These are phyloP conservation scores for Ispidina picta DNA, from an alignment of 2,797 vertebrate species.

Conservation along the genomic window DNA sequence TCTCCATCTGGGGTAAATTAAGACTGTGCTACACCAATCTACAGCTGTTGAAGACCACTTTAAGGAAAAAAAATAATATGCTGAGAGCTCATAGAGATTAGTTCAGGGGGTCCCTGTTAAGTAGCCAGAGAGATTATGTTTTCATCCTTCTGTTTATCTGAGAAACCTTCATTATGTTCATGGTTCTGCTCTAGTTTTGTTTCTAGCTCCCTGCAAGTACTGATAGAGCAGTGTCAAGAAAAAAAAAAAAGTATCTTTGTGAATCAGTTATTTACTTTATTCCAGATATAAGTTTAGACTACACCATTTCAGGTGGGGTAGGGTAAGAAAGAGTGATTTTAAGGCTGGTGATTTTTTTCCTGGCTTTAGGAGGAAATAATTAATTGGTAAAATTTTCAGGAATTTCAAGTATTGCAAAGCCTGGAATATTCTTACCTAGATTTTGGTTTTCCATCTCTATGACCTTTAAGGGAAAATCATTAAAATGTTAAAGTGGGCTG, in stretches of 20 bases:
- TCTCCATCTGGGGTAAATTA: slow-evolving; percentile 42
- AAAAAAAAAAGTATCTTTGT: background rate
- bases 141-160: background rate
- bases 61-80: background rate
- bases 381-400: background rate
- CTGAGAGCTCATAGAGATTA: background rate
- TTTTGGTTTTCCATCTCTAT: background rate
- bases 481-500: background rate
- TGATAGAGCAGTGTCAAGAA: background rate
- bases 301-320: background rate
- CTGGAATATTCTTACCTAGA: background rate
- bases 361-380: background rate
- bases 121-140: background rate
- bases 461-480: background rate
- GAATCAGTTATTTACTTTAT: background rate
- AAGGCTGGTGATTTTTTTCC: background rate
- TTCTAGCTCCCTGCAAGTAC: background rate
- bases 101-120: background rate
- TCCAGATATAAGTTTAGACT: background rate
- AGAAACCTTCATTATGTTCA: background rate
- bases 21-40: background rate
- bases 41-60: background rate
- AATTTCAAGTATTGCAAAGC: background rate
- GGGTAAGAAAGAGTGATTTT: background rate
- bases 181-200: background rate